These are phyloP conservation scores for Eupithecia dodoneata DNA, from an alignment of 2,888 invertebrate species.

Conservation along the genomic window DNA sequence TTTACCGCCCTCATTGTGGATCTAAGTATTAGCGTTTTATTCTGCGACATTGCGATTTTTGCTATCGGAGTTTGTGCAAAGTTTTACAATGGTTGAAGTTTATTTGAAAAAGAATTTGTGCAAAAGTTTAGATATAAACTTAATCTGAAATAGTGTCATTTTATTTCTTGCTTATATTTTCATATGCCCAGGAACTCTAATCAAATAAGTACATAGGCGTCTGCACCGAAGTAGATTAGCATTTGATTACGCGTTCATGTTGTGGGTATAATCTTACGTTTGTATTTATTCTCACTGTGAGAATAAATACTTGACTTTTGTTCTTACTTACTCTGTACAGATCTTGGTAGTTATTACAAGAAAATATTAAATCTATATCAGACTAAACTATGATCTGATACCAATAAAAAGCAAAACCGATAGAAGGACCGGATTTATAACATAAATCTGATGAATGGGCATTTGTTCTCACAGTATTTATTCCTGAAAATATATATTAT, in stretches of 20 bases:
- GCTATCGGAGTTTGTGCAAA: slow-evolving; percentile 13
- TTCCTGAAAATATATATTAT: background rate
- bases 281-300: too few relatives aligned
- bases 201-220: background rate
- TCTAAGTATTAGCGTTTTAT: slow-evolving; percentile 30
- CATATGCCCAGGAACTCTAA: background rate
- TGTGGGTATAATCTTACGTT: too few relatives aligned
- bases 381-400: background rate
- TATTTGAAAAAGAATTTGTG: background rate
- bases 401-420: background rate
- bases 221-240: background rate
- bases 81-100: background rate
- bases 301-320: too few relatives aligned
- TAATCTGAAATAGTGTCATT: background rate
- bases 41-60: slow-evolving; percentile 25
- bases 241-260: background rate
- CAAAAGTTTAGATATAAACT: background rate
- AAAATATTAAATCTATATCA: background rate
- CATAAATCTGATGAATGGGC: background rate
- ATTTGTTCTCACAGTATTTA: background rate
- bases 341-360: background rate
- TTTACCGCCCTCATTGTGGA: slow-evolving; percentile 49
- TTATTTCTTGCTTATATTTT: background rate
- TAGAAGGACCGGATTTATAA: background rate
- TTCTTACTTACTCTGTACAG: background rate